Evolutionary conservation across 2,888 invertebrate genomes (phyloP).

Genomic region (Oscheius sp.): DNA sequence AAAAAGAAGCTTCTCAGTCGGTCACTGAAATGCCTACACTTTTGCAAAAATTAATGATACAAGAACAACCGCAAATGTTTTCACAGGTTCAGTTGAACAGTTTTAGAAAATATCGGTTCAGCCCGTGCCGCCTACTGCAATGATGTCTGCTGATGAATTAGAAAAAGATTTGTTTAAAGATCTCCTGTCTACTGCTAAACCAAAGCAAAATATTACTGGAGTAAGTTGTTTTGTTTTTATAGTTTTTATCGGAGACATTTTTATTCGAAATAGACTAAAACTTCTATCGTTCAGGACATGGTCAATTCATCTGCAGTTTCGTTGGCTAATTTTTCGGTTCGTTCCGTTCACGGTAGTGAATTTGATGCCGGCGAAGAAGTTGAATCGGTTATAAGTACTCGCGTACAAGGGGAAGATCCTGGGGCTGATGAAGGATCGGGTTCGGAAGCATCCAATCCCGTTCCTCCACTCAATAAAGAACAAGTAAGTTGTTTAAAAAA

Average conservation of each 20-base stretch:
- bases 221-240: background rate
- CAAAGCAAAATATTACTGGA: slow-evolving; percentile 23
- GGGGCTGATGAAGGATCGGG: slow-evolving; percentile 47
- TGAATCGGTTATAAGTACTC: slow-evolving; percentile 37
- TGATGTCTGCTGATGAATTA: slow-evolving; percentile 51
- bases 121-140: slow-evolving; percentile 40
- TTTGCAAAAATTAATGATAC: slow-evolving; percentile 51
- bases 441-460: slow-evolving; percentile 12
- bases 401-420: slow-evolving; percentile 38
- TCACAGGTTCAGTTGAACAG: slow-evolving; percentile 19
- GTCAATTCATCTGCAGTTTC: slow-evolving; percentile 57
- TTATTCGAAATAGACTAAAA: no score
- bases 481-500: slow-evolving; percentile 40
- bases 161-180: slow-evolving; percentile 53
- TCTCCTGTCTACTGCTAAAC: slow-evolving; percentile 50
- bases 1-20: slow-evolving; percentile 18
- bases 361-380: slow-evolving; percentile 37
- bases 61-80: slow-evolving; percentile 42
- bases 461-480: slow-evolving; percentile 48
- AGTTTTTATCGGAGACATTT: no score
- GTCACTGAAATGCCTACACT: slow-evolving; percentile 41
- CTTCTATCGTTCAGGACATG: slow-evolving; percentile 44
- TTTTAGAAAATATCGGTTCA: slow-evolving; percentile 25
- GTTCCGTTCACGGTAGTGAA: slow-evolving; percentile 55
- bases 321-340: slow-evolving; percentile 52